Base-by-base conservation (phyloP, 2,113 vertebrate species). In the Heterocephalus glaber region DNA sequence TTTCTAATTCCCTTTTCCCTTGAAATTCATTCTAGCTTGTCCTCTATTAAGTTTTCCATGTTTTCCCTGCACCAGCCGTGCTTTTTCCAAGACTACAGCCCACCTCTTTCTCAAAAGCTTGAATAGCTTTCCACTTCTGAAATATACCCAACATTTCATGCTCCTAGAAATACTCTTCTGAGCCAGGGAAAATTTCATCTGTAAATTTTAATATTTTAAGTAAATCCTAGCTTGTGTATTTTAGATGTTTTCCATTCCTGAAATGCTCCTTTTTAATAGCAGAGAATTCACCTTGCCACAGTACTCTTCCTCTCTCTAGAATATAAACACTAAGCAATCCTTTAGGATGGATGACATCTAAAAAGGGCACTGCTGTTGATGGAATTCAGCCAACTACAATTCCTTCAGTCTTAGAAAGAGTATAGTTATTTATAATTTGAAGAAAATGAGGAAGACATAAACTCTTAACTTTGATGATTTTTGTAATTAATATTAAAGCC, bases 91-190 rank as follows among this genome's bases (percentile, higher is more conserved):
- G 11, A 74, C 41, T 35, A 28, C 61, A 84, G n/a, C 26, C 60
- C 47, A 76, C 26, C 8, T 95, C 35, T 80, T 86, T 63, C 60
- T 70, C 19, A 28, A 86, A 72, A 72, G 54, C 30, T 74, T 68
- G 70, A 28, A 80, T 38, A 76, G 77, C n/a, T 91, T 90, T 96
- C 83, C 41, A 74, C 35, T 83, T 86, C 66, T 70, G 52, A 76
- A 80, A 82, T 52, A 56, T 9, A 92, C 24, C 49, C 66, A 66
- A 74, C 4, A 49, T 85, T 90, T 77, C 63, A 87, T 26, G 60
- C 92, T 95, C 61, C 66, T 79, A 90, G 76, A 96, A 91, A 85
- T 52, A 82, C 35, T 88, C 77, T 94, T 91, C 30, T 58, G 14
- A 89, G 63, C 49, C 70, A 80, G 38, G 70, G n/a, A 97, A 88